Evolutionary conservation across 92 coral and sea anemone genomes (phyloP).

Genomic region (Zoanthus solanderi): DNA sequence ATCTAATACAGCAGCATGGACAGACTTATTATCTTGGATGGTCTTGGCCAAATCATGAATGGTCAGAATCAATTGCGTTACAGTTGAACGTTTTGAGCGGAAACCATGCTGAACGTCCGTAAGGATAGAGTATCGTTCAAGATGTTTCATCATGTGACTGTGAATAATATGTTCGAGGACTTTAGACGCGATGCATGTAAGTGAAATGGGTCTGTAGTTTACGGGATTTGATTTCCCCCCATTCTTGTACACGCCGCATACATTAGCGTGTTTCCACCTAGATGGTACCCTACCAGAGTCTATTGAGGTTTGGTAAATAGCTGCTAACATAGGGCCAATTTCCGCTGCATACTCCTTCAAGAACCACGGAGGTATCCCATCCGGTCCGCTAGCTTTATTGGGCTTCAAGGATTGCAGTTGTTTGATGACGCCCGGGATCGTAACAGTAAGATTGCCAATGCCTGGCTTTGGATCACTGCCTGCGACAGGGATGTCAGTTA

Average conservation of each 20-base stretch:
- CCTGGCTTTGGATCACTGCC: slow-evolving; percentile 53
- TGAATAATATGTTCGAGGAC: slow-evolving; percentile 64
- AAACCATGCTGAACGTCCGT: slow-evolving; percentile 63
- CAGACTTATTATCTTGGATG: slow-evolving; percentile 38
- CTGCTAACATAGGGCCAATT: slow-evolving; percentile 55
- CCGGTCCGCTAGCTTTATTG: slow-evolving; percentile 40
- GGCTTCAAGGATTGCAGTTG: slow-evolving; percentile 50
- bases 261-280: slow-evolving; percentile 60
- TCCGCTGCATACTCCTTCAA: slow-evolving; percentile 50
- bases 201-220: slow-evolving; percentile 54
- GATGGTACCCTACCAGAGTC: slow-evolving; percentile 51
- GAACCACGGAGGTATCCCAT: slow-evolving; percentile 44
- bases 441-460: slow-evolving; percentile 50
- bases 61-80: slow-evolving; percentile 47
- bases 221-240: slow-evolving; percentile 65
- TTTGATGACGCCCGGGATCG: slow-evolving; percentile 58
- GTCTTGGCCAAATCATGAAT: slow-evolving; percentile 44
- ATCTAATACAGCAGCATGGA: slow-evolving; percentile 57
- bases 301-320: slow-evolving; percentile 57
- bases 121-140: slow-evolving; percentile 37
- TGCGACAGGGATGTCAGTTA: slow-evolving; percentile 47
- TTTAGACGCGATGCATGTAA: slow-evolving; percentile 57
- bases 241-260: slow-evolving; percentile 62
- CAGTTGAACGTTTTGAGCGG: slow-evolving; percentile 59
- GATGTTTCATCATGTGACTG: slow-evolving; percentile 69